Conservation (phyloP, 2,888 invertebrate species). For the Taphrorychus bicolor region DNA sequence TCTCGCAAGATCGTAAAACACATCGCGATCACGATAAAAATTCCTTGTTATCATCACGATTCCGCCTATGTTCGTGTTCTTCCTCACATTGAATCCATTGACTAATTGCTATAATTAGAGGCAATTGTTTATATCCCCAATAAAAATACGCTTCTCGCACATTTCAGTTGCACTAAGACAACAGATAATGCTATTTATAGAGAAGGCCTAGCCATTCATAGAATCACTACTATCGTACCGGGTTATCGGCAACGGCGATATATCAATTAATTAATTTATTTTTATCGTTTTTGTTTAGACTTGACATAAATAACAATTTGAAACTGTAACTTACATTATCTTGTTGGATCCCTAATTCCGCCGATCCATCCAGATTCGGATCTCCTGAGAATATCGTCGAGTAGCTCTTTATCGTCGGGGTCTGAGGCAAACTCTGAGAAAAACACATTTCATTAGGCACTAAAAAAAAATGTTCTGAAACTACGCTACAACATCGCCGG, state of each 20-base stretch:
- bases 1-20: not conserved
- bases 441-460: not conserved
- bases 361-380: conserved; percentile 53
- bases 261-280: not conserved
- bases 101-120: not conserved
- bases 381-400: conserved; percentile 55
- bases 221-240: not conserved
- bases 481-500: not conserved
- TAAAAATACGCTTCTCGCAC: not conserved
- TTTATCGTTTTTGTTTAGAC: not conserved
- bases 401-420: conserved; percentile 61
- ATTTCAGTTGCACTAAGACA: not conserved
- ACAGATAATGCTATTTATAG: conserved; percentile 12
- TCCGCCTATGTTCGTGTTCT: not conserved
- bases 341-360: conserved; percentile 55
- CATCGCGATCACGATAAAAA: not conserved
- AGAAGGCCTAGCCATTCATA: conserved; percentile 4
- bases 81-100: not conserved
- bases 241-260: conserved; percentile 1
- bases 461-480: not conserved
- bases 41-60: not conserved
- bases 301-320: not conserved
- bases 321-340: conserved; percentile 56
- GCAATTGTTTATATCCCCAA: conserved; percentile 5
- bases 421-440: conserved; percentile 67